Evolutionary conservation across 2,797 vertebrate genomes (phyloP).

Genomic region (Columba guinea): DNA sequence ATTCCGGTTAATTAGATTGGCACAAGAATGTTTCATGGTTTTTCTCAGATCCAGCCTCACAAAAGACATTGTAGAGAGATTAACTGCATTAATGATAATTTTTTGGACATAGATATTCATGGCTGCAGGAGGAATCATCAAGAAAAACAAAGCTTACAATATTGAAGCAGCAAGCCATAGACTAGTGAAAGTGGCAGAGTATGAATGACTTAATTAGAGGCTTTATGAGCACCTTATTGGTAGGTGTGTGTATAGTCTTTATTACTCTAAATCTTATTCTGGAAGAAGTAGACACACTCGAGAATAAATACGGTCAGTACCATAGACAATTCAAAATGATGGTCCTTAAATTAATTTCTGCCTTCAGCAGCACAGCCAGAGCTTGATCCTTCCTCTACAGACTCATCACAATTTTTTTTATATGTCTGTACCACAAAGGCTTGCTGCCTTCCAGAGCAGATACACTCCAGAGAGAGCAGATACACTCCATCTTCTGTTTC

Average conservation of each 20-base stretch:
- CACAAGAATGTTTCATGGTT: background rate
- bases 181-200: background rate
- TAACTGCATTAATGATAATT: background rate
- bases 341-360: constrained; percentile 16
- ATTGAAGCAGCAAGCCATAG: background rate
- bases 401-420: background rate
- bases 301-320: constrained; percentile 2
- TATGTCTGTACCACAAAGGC: background rate
- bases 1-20: constrained; percentile 10
- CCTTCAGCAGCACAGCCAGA: background rate
- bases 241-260: background rate
- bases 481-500: background rate
- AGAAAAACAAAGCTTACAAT: background rate
- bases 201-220: background rate
- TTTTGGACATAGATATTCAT: background rate
- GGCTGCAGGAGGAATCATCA: background rate
- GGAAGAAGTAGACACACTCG: background rate
- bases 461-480: background rate
- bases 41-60: background rate
- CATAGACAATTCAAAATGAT: background rate
- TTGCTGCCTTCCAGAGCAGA: background rate
- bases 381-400: background rate
- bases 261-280: background rate
- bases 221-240: background rate
- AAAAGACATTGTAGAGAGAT: background rate